These are phyloP conservation scores for Palythoa grandis DNA, from an alignment of 92 coral and sea anemone species.

Conservation along the genomic window DNA sequence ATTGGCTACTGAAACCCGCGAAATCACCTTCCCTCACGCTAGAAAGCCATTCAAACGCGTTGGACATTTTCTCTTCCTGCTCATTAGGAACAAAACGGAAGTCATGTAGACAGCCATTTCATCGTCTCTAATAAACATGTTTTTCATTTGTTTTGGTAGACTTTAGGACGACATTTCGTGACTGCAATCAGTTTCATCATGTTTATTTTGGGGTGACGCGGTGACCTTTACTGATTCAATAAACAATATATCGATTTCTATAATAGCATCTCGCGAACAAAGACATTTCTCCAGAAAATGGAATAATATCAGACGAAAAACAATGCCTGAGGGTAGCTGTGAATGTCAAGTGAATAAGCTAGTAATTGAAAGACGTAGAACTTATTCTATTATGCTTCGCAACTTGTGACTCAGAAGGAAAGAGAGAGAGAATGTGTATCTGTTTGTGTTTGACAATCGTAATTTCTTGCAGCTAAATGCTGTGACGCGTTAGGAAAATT, in stretches of 20 bases:
- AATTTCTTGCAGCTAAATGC: no score
- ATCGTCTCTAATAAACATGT: background rate
- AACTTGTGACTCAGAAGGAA: no score
- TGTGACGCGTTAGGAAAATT: no score
- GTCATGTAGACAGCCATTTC: background rate
- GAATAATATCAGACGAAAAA: background rate
- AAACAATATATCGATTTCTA: slow-evolving; percentile 32
- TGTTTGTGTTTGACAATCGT: no score
- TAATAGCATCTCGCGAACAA: slow-evolving; percentile 13
- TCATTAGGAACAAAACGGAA: slow-evolving; percentile 30
- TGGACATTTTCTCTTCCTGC: background rate
- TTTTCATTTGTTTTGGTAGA: slow-evolving; percentile 19
- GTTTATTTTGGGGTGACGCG: slow-evolving; percentile 20
- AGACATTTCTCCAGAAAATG: background rate
- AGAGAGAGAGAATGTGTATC: no score
- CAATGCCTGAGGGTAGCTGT: background rate
- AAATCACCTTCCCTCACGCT: slow-evolving; percentile 5
- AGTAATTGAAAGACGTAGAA: no score
- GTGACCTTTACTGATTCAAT: slow-evolving; percentile 19
- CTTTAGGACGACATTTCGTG: slow-evolving; percentile 35
- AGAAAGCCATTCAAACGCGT: background rate
- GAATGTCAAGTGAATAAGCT: no score
- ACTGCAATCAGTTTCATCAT: slow-evolving; percentile 10
- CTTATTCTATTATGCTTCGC: no score
- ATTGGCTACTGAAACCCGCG: slow-evolving; percentile 42